Percentiles rank a stretch among this genome's conserved stretches.
phyloP scores from a whole-genome alignment of 1,140 invertebrate genomes.

The Hirudo medicinalis region DNA sequence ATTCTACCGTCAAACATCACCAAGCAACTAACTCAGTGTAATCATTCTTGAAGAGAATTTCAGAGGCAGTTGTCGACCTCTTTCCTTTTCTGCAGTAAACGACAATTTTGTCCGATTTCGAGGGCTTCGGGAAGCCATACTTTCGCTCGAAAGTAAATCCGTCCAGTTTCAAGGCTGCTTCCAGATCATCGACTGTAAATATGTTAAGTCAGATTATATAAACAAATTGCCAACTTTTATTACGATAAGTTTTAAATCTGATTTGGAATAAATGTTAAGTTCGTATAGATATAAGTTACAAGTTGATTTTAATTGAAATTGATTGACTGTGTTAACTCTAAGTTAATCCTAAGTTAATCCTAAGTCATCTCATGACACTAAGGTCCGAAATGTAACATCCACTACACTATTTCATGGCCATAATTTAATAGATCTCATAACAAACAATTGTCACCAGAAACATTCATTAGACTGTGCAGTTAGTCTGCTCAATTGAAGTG shows the following conservation, averaged over 20 bases:
- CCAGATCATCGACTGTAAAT: slow-evolving; percentile 8
- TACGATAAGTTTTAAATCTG: background rate
- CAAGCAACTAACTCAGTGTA: background rate
- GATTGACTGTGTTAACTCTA: background rate
- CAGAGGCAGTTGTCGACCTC: background rate
- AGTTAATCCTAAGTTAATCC: too few relatives aligned
- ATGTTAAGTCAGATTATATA: background rate
- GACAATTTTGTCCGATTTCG: background rate
- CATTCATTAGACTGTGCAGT: too few relatives aligned
- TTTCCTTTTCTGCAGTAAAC: background rate
- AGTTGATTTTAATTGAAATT: background rate
- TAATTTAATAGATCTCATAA: background rate
- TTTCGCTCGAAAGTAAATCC: background rate
- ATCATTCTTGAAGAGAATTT: background rate
- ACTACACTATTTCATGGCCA: background rate
- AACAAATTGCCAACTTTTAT: background rate
- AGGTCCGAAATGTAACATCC: background rate
- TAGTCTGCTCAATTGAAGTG: too few relatives aligned
- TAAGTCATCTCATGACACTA: too few relatives aligned
- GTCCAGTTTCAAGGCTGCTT: slow-evolving; percentile 4
- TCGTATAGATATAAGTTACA: background rate
- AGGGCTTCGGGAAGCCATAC: background rate
- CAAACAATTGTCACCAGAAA: background rate
- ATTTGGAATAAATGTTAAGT: background rate
- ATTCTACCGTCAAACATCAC: too few relatives aligned